A percentile compares a stretch with the other conserved stretches of the same genome.
Evolutionary conservation across 2,797 vertebrate species (phyloP).

Genomic region (Parotocinclus haroldoi): DNA sequence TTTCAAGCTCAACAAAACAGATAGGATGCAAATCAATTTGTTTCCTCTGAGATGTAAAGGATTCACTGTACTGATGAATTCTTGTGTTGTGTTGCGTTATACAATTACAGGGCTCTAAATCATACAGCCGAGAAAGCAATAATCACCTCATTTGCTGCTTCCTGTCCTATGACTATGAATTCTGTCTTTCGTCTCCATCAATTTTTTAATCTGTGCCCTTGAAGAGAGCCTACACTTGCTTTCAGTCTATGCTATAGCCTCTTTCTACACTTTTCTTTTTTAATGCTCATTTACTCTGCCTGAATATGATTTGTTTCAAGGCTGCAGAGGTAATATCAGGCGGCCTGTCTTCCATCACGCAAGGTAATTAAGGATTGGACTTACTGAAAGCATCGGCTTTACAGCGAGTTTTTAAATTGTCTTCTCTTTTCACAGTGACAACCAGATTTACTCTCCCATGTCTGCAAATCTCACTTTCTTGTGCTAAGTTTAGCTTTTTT

Average conservation of each 20-base stretch:
- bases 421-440: slow-evolving; percentile 51
- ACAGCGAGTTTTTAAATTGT: slow-evolving; percentile 63
- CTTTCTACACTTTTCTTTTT: slow-evolving; percentile 11
- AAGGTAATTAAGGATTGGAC: slow-evolving; percentile 68
- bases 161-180: slow-evolving; percentile 71
- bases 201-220: slow-evolving; percentile 59
- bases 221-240: slow-evolving; percentile 25
- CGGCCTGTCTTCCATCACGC: slow-evolving; percentile 55
- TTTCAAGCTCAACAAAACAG: slow-evolving; percentile 39
- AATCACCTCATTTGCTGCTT: slow-evolving; percentile 69
- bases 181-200: slow-evolving; percentile 63
- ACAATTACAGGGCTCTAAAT: slow-evolving; percentile 62
- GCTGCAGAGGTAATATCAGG: slow-evolving; percentile 53
- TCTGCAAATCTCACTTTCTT: slow-evolving; percentile 26
- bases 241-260: slow-evolving; percentile 15
- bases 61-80: slow-evolving; percentile 65
- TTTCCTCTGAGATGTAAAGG: slow-evolving; percentile 49
- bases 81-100: slow-evolving; percentile 61
- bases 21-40: slow-evolving; percentile 39
- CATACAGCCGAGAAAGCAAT: slow-evolving; percentile 63
- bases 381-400: slow-evolving; percentile 57
- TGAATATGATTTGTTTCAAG: too few species aligned
- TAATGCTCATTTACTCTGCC: too few species aligned
- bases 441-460: slow-evolving; percentile 48
- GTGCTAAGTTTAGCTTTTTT: slow-evolving; percentile 18